These are phyloP conservation scores for Xanthostigma xanthostigma DNA, from an alignment of 2,888 invertebrate species.

Conservation along the genomic window DNA sequence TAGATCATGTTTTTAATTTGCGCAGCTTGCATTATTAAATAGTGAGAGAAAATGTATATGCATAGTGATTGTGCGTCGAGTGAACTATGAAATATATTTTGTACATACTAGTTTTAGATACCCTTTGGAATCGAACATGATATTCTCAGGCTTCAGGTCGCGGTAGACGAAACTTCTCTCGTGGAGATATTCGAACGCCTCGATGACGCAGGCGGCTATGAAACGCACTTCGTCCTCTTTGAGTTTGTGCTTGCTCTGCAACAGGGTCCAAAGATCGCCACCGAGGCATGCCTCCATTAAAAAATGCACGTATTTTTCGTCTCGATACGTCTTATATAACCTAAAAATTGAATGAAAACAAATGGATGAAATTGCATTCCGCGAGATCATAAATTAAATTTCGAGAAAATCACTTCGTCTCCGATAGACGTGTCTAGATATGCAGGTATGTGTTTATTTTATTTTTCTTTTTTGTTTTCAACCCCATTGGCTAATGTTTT, in stretches of 20 bases:
- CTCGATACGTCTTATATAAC: conserved; percentile 79
- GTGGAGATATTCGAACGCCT: conserved; percentile 84
- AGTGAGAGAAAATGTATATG: no score
- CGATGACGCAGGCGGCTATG: conserved; percentile 82
- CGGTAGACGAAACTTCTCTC: conserved; percentile 64
- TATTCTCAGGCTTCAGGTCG: conserved; percentile 89
- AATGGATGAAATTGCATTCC: neutral
- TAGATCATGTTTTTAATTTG: no score
- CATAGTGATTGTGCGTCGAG: no score
- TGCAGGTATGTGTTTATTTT: no score
- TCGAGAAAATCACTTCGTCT: no score
- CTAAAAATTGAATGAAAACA: conserved; percentile 32
- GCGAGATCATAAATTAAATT: neutral
- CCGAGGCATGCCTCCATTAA: conserved; percentile 89
- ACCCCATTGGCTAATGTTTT: no score
- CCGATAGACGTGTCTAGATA: no score
- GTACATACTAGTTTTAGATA: conserved; percentile 70
- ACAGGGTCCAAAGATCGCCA: conserved; percentile 89
- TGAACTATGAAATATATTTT: neutral
- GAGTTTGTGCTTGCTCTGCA: conserved; percentile 54
- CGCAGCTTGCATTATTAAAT: no score
- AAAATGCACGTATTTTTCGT: conserved; percentile 85
- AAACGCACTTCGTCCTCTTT: conserved; percentile 73
- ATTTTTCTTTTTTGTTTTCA: no score
- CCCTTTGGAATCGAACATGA: conserved; percentile 70